These are phyloP conservation scores for Paramisgurnus dabryanus DNA, from an alignment of 2,113 vertebrate genomes.

Conservation along the genomic window DNA sequence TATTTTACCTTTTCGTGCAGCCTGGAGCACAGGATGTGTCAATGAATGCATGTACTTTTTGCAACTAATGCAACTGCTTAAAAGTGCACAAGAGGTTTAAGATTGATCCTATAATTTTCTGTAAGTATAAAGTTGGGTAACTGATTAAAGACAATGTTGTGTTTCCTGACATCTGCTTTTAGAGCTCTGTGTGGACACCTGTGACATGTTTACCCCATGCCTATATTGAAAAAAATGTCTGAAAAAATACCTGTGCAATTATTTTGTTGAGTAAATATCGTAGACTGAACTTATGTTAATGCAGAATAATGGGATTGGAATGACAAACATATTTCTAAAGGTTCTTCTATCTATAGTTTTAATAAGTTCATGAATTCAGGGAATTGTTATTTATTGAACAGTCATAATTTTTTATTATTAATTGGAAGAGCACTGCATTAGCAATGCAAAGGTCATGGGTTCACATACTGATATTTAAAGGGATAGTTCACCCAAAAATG, in stretches of 20 bases:
- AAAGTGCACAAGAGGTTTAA: slow-evolving; percentile 15
- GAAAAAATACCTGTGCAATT: not conserved
- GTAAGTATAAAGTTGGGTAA: slow-evolving; percentile 13
- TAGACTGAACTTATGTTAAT: slow-evolving; percentile 1
- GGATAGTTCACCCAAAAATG: too few relatives aligned
- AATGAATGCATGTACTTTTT: not conserved
- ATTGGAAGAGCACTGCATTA: too few relatives aligned
- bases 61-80: not conserved
- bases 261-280: not conserved
- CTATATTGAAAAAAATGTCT: not conserved
- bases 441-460: too few relatives aligned
- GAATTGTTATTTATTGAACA: slow-evolving; percentile 14
- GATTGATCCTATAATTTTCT: slow-evolving; percentile 9
- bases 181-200: not conserved
- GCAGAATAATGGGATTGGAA: slow-evolving; percentile 3
- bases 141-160: not conserved
- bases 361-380: slow-evolving; percentile 1
- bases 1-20: not conserved
- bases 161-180: not conserved
- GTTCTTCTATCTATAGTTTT: slow-evolving; percentile 15
- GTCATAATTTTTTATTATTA: slow-evolving; percentile 5
- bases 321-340: not conserved
- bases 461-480: too few relatives aligned
- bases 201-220: not conserved
- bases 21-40: slow-evolving; percentile 3